phyloP scores from a whole-genome alignment of 2,888 invertebrate species.

The Polylopha cassiicola region DNA sequence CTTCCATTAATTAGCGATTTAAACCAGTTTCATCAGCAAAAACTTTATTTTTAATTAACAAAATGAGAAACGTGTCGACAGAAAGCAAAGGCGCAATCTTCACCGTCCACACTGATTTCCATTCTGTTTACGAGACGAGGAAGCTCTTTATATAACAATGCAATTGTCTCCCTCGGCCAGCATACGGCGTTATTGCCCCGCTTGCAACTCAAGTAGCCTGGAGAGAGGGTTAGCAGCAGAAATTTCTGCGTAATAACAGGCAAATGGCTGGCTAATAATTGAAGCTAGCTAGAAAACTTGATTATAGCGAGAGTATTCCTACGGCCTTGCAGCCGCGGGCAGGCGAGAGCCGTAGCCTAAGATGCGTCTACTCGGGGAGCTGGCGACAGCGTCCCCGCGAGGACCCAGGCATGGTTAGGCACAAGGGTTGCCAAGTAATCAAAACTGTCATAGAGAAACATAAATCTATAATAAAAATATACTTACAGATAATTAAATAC shows the following conservation, averaged over 20 bases:
- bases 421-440: no score
- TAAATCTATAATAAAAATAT: no score
- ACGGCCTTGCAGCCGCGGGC: background rate
- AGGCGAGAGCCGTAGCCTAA: no score
- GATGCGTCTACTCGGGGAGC: no score
- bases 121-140: constrained; percentile 20
- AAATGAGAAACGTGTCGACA: constrained; percentile 14
- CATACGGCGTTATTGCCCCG: constrained; percentile 17
- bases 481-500: no score
- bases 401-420: no score
- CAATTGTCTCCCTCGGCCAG: constrained; percentile 20
- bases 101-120: constrained; percentile 19
- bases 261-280: constrained; percentile 22
- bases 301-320: constrained; percentile 9
- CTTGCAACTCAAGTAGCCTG: constrained; percentile 20
- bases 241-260: constrained; percentile 18
- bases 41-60: constrained; percentile 17
- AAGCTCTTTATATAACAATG: constrained; percentile 22
- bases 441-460: no score
- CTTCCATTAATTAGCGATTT: constrained; percentile 11
- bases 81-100: constrained; percentile 17
- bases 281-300: constrained; percentile 15
- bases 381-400: no score
- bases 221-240: constrained; percentile 19
- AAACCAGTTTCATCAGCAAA: no score